Conservation (phyloP, 2,888 invertebrate species). For the Gandaritis pyraliata region DNA sequence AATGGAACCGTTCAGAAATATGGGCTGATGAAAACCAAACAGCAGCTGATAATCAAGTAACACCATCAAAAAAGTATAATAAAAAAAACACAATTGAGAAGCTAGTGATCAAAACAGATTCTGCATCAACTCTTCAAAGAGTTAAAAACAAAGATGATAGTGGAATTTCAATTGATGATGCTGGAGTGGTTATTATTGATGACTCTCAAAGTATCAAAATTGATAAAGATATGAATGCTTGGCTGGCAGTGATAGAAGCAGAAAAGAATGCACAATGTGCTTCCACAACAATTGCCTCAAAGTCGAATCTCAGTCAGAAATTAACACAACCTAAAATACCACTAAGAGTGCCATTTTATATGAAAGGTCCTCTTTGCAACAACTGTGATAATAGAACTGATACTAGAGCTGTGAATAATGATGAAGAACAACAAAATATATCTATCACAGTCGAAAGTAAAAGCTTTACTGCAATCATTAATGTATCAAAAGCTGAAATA, state of each 20-base stretch:
- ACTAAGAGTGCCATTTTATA: slow-evolving; percentile 64
- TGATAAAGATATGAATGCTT: slow-evolving; percentile 71
- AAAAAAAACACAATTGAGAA: slow-evolving; percentile 30
- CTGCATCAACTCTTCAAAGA: slow-evolving; percentile 3
- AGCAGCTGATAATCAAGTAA: slow-evolving; percentile 14
- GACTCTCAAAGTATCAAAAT: slow-evolving; percentile 56
- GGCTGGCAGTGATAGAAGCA: slow-evolving; percentile 61
- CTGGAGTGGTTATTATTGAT: slow-evolving; percentile 57
- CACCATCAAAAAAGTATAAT: slow-evolving; percentile 25
- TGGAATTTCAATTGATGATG: slow-evolving; percentile 66
- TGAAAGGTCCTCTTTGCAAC: slow-evolving; percentile 57
- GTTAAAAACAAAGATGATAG: slow-evolving; percentile 59
- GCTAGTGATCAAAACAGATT: slow-evolving; percentile 15
- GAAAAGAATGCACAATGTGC: slow-evolving; percentile 47
- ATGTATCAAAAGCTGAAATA: slow-evolving; percentile 49
- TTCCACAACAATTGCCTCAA: slow-evolving; percentile 28
- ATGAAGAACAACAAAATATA: slow-evolving; percentile 44
- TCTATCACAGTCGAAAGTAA: slow-evolving; percentile 61
- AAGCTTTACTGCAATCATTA: slow-evolving; percentile 55
- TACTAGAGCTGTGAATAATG: slow-evolving; percentile 18
- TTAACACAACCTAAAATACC: neutral
- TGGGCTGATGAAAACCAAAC: slow-evolving; percentile 31
- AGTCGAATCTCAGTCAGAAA: slow-evolving; percentile 5
- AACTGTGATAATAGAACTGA: slow-evolving; percentile 51
- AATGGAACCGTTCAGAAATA: slow-evolving; percentile 47